Evolutionary conservation across 2,888 invertebrate genomes (phyloP).

Genomic region (Cremastinae sp.): DNA sequence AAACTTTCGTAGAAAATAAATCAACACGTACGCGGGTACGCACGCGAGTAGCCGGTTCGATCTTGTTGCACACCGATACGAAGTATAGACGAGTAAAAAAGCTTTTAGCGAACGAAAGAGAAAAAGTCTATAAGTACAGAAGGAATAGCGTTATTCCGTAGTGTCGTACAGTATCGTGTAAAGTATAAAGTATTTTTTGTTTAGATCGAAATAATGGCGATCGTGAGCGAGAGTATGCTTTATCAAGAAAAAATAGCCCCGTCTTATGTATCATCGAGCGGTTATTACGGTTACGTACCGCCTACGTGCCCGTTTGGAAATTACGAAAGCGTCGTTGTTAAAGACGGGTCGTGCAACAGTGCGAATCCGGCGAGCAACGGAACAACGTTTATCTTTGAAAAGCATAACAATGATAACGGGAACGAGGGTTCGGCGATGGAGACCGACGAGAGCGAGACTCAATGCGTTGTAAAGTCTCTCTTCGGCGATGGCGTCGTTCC

Average conservation of each 20-base stretch:
- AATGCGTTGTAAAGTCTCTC: slow-evolving; percentile 62
- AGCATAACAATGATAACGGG: slow-evolving; percentile 47
- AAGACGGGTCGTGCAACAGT: slow-evolving; percentile 33
- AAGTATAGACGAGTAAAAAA: neutral
- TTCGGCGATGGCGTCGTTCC: slow-evolving; percentile 50
- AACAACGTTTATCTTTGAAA: slow-evolving; percentile 30
- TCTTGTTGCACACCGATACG: neutral
- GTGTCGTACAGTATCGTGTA: no score
- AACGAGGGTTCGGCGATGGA: slow-evolving; percentile 68
- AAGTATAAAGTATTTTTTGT: no score
- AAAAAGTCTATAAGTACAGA: neutral
- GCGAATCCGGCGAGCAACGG: slow-evolving; percentile 54
- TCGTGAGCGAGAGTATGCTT: slow-evolving; percentile 66
- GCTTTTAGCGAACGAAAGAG: no score
- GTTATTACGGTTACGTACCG: slow-evolving; percentile 75
- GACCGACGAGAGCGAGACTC: slow-evolving; percentile 69
- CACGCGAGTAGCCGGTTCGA: slow-evolving; percentile 5
- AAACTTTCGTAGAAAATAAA: neutral
- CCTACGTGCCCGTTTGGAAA: slow-evolving; percentile 62
- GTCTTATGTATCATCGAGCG: slow-evolving; percentile 72
- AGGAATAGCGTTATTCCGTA: neutral
- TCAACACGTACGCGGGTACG: neutral
- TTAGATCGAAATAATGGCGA: slow-evolving; percentile 61
- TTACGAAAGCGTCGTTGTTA: slow-evolving; percentile 52
- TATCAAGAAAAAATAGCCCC: slow-evolving; percentile 64